Conservation (phyloP, 2,797 vertebrate species). For the Remorina albescens region DNA sequence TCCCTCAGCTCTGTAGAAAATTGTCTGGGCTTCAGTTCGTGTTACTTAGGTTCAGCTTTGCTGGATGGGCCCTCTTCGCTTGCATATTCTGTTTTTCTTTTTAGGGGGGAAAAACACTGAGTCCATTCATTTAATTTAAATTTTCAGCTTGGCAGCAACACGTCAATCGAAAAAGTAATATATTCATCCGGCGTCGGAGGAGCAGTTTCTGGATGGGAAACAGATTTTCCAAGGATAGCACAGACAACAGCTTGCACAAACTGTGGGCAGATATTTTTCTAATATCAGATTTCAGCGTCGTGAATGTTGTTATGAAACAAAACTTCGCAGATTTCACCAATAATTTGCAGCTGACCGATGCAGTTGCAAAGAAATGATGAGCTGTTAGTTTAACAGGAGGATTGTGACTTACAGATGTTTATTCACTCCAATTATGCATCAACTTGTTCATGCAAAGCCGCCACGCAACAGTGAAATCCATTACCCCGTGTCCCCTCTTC, state of each 20-base stretch:
- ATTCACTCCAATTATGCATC: conserved; percentile 51
- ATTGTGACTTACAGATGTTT: conserved; percentile 54
- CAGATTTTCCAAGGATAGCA: conserved; percentile 28
- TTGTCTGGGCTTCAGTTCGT: conserved; percentile 31
- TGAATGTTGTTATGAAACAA: not conserved
- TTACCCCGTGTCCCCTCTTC: conserved; percentile 43
- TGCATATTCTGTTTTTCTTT: conserved; percentile 54
- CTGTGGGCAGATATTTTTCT: conserved; percentile 1
- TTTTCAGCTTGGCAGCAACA: conserved; percentile 35
- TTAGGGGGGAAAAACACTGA: conserved; percentile 37
- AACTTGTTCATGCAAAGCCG: conserved; percentile 56
- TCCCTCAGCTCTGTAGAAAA: conserved; percentile 50
- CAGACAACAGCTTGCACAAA: not conserved
- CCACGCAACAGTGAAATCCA: conserved; percentile 46
- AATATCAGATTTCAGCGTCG: conserved; percentile 10
- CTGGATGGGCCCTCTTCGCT: conserved; percentile 24
- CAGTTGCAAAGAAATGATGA: conserved; percentile 33
- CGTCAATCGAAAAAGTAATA: conserved; percentile 32
- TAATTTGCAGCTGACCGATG: conserved; percentile 14
- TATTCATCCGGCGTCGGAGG: conserved; percentile 34
- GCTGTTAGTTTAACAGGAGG: conserved; percentile 45
- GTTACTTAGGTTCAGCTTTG: conserved; percentile 20
- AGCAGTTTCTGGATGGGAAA: conserved; percentile 28
- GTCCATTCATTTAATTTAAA: conserved; percentile 23
- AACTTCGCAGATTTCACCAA: not conserved